Conservation (phyloP, 2,888 invertebrate genomes). For the Antheraea yamamai region DNA sequence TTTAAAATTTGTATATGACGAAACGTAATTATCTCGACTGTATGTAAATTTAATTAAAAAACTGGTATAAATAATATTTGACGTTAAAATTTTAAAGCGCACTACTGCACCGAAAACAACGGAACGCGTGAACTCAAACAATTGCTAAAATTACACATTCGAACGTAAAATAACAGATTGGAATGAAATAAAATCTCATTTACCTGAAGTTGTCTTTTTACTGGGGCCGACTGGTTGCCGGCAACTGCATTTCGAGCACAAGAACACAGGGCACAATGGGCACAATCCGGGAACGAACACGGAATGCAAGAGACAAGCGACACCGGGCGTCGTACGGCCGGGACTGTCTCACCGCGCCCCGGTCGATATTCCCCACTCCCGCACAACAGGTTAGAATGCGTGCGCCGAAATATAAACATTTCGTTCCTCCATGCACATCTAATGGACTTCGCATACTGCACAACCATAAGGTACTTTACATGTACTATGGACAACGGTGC, state of each 20-base stretch:
- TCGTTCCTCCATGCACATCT: background rate
- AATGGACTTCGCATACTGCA: background rate
- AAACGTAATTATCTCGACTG: background rate
- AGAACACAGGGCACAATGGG: slow-evolving; percentile 29
- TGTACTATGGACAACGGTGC: background rate
- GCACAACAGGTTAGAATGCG: slow-evolving; percentile 74
- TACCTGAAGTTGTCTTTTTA: slow-evolving; percentile 57
- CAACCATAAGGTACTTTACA: background rate
- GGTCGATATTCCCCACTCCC: slow-evolving; percentile 33
- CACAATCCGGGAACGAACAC: slow-evolving; percentile 18
- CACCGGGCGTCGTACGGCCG: slow-evolving; percentile 42
- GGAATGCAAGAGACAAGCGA: slow-evolving; percentile 31
- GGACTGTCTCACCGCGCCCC: slow-evolving; percentile 59
- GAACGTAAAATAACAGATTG: background rate
- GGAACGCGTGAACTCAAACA: slow-evolving; percentile 1
- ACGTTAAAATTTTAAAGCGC: background rate
- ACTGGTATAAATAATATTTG: background rate
- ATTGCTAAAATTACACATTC: background rate
- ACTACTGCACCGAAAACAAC: slow-evolving; percentile 5
- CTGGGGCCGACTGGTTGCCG: slow-evolving; percentile 58
- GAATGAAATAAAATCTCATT: slow-evolving; percentile 2
- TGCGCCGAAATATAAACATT: slow-evolving; percentile 53
- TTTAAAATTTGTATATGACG: background rate
- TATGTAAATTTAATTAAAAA: background rate
- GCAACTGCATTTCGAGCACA: slow-evolving; percentile 61